These are phyloP conservation scores for Scolopax rusticola DNA, from an alignment of 2,797 vertebrate species.

Conservation along the genomic window DNA sequence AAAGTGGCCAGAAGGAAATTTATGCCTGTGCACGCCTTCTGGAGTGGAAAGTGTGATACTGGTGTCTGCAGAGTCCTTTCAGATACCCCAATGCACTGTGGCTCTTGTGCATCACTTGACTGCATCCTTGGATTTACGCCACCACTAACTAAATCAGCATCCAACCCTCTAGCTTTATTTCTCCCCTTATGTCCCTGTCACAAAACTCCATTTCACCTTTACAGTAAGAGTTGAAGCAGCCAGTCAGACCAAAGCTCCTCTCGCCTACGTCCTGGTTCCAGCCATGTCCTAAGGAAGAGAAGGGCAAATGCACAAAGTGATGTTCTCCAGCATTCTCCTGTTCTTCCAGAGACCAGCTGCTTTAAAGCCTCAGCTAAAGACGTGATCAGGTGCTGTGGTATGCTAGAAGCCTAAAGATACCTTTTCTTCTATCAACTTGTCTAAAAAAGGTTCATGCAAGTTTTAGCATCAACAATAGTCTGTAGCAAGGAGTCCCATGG, in stretches of 20 bases:
- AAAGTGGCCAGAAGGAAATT: background rate
- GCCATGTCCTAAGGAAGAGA: background rate
- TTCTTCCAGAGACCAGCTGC: background rate
- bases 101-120: background rate
- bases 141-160: background rate
- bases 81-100: background rate
- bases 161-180: background rate
- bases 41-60: background rate
- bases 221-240: background rate
- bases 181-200: background rate
- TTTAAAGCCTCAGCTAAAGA: background rate
- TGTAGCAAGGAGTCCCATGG: background rate
- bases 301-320: background rate
- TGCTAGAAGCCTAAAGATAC: background rate
- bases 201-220: background rate
- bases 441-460: background rate
- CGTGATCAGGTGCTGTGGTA: background rate
- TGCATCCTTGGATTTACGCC: background rate
- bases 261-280: accelerated
- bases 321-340: background rate
- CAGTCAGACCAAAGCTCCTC: background rate
- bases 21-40: background rate
- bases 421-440: background rate
- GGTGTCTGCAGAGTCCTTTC: background rate
- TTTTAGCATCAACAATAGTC: background rate